Percentiles rank a stretch among this genome's conserved stretches.
Conservation (phyloP, 2,888 invertebrate species). For the Phaedon cochleariae region DNA sequence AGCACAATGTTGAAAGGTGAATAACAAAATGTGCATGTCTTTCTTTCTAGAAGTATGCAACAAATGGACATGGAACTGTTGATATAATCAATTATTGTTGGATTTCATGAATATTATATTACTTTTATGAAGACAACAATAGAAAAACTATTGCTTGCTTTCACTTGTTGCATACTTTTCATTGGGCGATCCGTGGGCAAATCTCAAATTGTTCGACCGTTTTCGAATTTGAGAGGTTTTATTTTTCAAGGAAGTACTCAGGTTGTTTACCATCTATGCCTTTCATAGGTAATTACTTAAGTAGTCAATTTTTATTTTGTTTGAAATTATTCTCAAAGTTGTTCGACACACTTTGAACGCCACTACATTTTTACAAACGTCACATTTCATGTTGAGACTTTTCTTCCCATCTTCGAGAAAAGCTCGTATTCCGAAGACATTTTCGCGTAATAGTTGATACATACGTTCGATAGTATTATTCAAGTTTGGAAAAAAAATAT, state of each 20-base stretch:
- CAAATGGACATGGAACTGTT: background rate
- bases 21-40: background rate
- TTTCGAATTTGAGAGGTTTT: background rate
- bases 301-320: slow-evolving; percentile 34
- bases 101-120: too few species aligned
- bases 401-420: background rate
- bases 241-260: slow-evolving; percentile 56
- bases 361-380: slow-evolving; percentile 19
- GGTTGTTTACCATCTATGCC: slow-evolving; percentile 61
- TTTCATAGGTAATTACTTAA: slow-evolving; percentile 47
- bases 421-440: background rate
- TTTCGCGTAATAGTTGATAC: background rate
- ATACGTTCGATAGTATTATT: slow-evolving; percentile 13
- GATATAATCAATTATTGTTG: background rate
- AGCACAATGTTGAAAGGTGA: background rate
- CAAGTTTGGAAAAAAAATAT: slow-evolving; percentile 6
- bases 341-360: background rate
- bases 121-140: too few species aligned
- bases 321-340: background rate
- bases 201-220: background rate
- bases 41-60: background rate
- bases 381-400: slow-evolving; percentile 7
- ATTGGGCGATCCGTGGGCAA: background rate
- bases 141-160: too few species aligned
- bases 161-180: background rate